Percentiles rank a stretch among this genome's conserved stretches.
Evolutionary conservation across 2,113 vertebrate genomes (phyloP).

Genomic region (Microtus ochrogaster): DNA sequence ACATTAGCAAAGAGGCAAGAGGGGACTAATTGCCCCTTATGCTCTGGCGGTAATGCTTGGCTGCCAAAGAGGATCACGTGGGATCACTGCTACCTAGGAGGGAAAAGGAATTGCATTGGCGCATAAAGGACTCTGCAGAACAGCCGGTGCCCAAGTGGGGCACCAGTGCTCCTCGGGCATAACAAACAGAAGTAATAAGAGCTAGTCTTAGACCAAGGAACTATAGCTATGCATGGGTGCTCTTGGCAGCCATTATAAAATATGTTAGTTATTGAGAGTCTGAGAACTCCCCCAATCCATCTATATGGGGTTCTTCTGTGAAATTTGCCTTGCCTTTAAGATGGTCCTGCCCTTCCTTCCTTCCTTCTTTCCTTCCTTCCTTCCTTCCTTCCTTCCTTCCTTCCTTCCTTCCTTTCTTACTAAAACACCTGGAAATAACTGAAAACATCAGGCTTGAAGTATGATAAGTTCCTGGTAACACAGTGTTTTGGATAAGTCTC

Average conservation of each 20-base stretch:
- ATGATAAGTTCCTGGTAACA: neutral
- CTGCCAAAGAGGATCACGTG: slow-evolving; percentile 39
- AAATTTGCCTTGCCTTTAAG: neutral
- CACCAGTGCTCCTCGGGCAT: neutral
- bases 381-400: too few species aligned
- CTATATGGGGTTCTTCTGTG: neutral
- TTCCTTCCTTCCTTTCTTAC: too few species aligned
- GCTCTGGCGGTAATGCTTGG: neutral
- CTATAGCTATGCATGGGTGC: neutral
- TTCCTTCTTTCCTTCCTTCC: neutral
- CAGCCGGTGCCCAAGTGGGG: neutral
- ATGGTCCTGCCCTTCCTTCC: too few species aligned
- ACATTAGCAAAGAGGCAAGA: slow-evolving; percentile 10
- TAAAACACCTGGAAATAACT: neutral
- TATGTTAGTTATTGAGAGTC: neutral
- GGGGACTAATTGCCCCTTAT: neutral
- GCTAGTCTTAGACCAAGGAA: neutral
- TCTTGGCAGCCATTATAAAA: slow-evolving; percentile 30
- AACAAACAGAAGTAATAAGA: neutral
- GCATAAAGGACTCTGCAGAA: slow-evolving; percentile 17
- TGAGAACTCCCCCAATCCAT: neutral
- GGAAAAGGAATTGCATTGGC: slow-evolving; percentile 51
- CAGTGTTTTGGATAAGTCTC: neutral
- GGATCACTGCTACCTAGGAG: slow-evolving; percentile 1
- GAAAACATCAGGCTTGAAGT: neutral